Base-by-base conservation (phyloP, 2,888 invertebrate species). In the Habroteleia sp. region DNA sequence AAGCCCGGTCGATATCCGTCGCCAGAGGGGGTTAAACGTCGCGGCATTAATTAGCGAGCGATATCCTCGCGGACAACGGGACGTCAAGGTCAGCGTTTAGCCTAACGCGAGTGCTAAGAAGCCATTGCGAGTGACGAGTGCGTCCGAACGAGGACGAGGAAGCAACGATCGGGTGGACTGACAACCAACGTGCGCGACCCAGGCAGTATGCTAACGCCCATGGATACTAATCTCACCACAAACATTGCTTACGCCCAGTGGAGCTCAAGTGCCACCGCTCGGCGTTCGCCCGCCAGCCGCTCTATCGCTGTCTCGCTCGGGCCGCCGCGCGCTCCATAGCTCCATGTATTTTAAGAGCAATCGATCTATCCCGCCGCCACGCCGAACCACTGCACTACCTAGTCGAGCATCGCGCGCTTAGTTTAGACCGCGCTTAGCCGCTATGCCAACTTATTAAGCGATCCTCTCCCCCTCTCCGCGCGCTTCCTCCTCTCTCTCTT, bases 181-280 rank as follows among this genome's bases (percentile, higher is more conserved):
- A 86, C 86, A 85, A 84, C 83, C 83, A 82, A 87, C 83, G 84
- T 85, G 78, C 85, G 86, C 82, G 82, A 82, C 71, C 80, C 83
- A 83, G 86, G 83, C 85, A 86, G 87, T 87, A 87, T 82, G 39
- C 54, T 62, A 63, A 84, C 83, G 82, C 82, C 82, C 82, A 82
- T 82, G 80, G 81, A 81, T 87, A 87, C 87, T 87, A 87, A 87
- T 87, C 87, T 84, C 84, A 80, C 85, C 80, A 81, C 85, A 85
- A 87, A 87, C 86, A 84, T 87, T 82, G 84, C 83, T 84, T 82
- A 82, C 72, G 62, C 63, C 48, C 81, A 79, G 79, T 35, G 84
- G 77, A 78, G 78, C 82, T 85, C 86, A 85, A 81, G 77, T 73
- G 46, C 54, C 16, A 77, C 68, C 27, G 73, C 56, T 56, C 33